Percentiles rank a stretch among this genome's conserved stretches.
Evolutionary conservation across 2,797 vertebrate species (phyloP).

Genomic region (Aselliscus stoliczkanus): DNA sequence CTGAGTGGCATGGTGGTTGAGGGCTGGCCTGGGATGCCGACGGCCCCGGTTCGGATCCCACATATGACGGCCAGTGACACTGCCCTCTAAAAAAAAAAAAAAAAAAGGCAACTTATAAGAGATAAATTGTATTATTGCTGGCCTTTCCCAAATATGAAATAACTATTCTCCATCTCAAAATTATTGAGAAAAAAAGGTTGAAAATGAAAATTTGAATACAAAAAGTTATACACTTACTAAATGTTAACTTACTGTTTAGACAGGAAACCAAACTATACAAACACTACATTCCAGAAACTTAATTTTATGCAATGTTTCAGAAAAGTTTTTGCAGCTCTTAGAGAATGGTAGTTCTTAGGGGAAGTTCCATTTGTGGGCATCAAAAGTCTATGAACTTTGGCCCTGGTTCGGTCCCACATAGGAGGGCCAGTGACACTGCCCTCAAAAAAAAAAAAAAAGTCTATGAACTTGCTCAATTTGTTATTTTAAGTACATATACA

Average conservation of each 20-base stretch:
- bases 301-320: background rate
- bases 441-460: too few species aligned
- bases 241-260: background rate
- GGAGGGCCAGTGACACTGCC: too few species aligned
- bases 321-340: background rate
- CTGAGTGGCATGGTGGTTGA: too few species aligned
- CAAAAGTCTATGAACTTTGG: background rate
- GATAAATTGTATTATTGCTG: background rate
- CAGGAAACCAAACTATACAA: background rate
- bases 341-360: background rate
- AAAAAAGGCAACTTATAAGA: too few species aligned
- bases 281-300: background rate
- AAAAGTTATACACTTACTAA: background rate
- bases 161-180: background rate
- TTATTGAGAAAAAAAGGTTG: background rate
- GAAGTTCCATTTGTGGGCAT: background rate
- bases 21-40: too few species aligned
- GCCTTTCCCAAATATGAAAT: background rate
- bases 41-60: too few species aligned
- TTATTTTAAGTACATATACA: background rate
- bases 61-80: too few species aligned
- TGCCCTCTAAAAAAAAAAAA: too few species aligned
- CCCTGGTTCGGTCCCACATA: too few species aligned
- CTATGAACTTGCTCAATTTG: background rate
- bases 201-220: background rate